Percentiles rank a stretch among this genome's conserved stretches.
Conservation (phyloP, 2,888 invertebrate genomes). For the Philhelius pedissequus region DNA sequence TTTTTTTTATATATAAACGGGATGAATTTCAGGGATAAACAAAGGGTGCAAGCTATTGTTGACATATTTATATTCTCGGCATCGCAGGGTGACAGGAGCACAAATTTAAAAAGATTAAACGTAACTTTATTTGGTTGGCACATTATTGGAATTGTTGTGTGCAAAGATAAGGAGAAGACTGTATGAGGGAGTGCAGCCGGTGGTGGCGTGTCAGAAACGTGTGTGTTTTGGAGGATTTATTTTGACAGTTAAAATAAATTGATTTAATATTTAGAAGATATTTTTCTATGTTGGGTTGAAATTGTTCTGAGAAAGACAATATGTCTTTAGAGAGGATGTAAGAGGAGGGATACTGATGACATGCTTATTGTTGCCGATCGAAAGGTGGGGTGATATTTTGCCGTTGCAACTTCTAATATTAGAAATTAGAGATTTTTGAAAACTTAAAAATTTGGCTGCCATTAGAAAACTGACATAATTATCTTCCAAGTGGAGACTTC, state of each 20-base stretch:
- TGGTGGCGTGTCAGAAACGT: conserved; percentile 2
- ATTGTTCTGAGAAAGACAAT: too few species aligned
- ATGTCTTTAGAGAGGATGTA: too few species aligned
- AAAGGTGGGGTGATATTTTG: too few species aligned
- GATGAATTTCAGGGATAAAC: background rate
- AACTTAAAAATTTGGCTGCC: too few species aligned
- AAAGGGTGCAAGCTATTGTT: conserved; percentile 34
- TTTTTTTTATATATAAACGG: background rate
- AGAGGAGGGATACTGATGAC: too few species aligned
- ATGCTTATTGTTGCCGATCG: too few species aligned
- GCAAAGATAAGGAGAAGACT: background rate
- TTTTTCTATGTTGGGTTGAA: background rate
- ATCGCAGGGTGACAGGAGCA: background rate
- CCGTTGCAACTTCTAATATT: too few species aligned
- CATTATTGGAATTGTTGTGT: conserved; percentile 42
- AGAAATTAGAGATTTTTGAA: too few species aligned
- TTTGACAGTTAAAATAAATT: conserved; percentile 19
- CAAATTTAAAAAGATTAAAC: conserved; percentile 39
- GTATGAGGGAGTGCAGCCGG: background rate
- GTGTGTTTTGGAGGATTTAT: conserved; percentile 7
- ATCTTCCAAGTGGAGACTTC: too few species aligned
- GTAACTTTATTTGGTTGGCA: conserved; percentile 28
- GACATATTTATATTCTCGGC: conserved; percentile 50
- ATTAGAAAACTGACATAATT: too few species aligned
- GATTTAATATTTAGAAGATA: background rate